Evolutionary conservation across 37 sponge, comb jelly and placozoan species (phyloP).

Genomic region (Crambe crambe): DNA sequence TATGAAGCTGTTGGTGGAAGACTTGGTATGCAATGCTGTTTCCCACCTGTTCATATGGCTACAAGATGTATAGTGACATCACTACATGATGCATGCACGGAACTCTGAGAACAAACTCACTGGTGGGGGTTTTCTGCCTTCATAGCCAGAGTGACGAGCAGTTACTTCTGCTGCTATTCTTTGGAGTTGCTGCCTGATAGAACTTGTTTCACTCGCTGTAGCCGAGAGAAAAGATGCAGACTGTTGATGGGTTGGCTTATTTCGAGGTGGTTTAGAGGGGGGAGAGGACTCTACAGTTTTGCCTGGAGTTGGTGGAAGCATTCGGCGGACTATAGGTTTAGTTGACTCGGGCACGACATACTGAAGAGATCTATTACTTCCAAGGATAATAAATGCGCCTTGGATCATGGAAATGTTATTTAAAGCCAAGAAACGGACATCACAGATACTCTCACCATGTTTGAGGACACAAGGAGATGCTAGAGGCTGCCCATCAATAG

Average conservation of each 20-base stretch:
- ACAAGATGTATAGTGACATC: neutral
- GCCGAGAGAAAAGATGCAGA: too few species aligned
- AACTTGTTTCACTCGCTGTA: neutral
- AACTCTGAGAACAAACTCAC: slow-evolving; percentile 8
- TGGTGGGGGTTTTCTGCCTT: slow-evolving; percentile 32
- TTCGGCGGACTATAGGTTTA: neutral
- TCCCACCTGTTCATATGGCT: slow-evolving; percentile 59
- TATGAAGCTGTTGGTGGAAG: slow-evolving; percentile 34
- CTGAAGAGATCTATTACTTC: slow-evolving; percentile 7
- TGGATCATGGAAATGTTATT: neutral
- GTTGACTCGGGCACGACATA: neutral
- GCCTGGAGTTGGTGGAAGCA: slow-evolving; percentile 37
- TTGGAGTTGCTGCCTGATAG: slow-evolving; percentile 10
- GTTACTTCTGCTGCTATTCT: slow-evolving; percentile 33
- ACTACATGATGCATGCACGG: neutral
- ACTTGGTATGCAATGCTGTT: slow-evolving; percentile 72
- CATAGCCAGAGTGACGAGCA: slow-evolving; percentile 4
- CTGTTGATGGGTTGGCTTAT: neutral
- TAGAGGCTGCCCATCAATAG: neutral
- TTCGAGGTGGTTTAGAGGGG: slow-evolving; percentile 17
- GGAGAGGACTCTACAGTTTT: neutral
- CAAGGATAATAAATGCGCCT: slow-evolving; percentile 21
- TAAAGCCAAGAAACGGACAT: neutral
- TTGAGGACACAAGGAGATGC: neutral
- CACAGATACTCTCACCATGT: neutral